Evolutionary conservation across 2,797 vertebrate species (phyloP).

Genomic region (Adrianichthys oophorus): DNA sequence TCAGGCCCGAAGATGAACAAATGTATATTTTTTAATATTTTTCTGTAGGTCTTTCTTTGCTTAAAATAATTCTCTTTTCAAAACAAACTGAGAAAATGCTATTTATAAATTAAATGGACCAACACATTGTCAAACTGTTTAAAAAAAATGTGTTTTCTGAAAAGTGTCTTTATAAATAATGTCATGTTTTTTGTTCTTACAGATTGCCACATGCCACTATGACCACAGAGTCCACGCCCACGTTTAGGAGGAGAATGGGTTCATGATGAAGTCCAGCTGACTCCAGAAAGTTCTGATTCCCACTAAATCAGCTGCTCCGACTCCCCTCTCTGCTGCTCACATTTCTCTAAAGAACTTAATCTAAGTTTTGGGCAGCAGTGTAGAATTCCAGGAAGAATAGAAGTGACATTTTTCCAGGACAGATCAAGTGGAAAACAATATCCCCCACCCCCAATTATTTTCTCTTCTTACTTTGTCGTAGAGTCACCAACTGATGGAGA

Average conservation of each 20-base stretch:
- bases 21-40: no score
- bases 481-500: slow-evolving; percentile 75
- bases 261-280: slow-evolving; percentile 46
- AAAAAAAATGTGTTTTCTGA: no score
- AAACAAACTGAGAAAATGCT: no score
- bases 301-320: slow-evolving; percentile 8
- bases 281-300: slow-evolving; percentile 42
- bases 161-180: slow-evolving; percentile 1
- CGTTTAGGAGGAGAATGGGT: slow-evolving; percentile 34
- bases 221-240: slow-evolving; percentile 39
- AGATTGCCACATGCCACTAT: slow-evolving; percentile 46
- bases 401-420: slow-evolving; percentile 35
- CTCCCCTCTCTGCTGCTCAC: slow-evolving; percentile 25
- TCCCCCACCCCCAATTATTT: slow-evolving; percentile 14
- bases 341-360: slow-evolving; percentile 25
- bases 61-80: no score
- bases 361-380: slow-evolving; percentile 40
- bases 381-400: slow-evolving; percentile 54
- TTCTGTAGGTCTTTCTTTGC: no score
- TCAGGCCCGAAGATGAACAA: no score
- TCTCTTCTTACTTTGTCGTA: slow-evolving; percentile 46
- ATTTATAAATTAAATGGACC: no score
- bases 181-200: slow-evolving; percentile 44
- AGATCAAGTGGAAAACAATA: slow-evolving; percentile 38
- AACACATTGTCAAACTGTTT: no score